Evolutionary conservation across 2,888 invertebrate genomes (phyloP), one percentile per base, ranked within the genome.

Genomic region (Atethmia centrago): DNA sequence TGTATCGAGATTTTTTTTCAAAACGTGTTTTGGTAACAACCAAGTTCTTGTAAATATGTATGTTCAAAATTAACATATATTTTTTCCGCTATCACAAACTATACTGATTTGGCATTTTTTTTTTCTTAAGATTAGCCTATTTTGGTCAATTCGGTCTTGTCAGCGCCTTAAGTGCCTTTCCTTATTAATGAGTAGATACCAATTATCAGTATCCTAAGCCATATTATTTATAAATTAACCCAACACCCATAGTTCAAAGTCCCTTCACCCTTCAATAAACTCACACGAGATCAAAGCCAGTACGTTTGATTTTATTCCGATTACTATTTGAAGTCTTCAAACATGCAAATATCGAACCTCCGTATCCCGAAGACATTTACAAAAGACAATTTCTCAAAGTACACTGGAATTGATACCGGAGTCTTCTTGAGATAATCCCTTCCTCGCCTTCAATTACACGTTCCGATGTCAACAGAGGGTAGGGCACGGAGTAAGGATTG

Each of bases 391-490:
- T 80, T 78, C 72, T 69, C 69, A 77, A 75, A 75, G 85, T 80
- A 85, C 68, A 85, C 61, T 67, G 80, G 74, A 85, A 88, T 81
- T 77, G 84, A 85, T 83, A 84, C 81, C 74, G 71, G 67, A 79
- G 82, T 77, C 70, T 74, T 68, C 75, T 67, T 53, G 49, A 80
- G 84, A 87, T 87, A 89, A 87, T 87, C 88, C 85, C 63, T 79
- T 67, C 42, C 61, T 75, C 53, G 74, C 80, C 83, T 88, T 83
- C 87, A 85, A 89, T 89, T 89, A 88, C 87, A 86, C 85, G 86
- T 87, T 82, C 80, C 69, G 74, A 64, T 86, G 85, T 78, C 86
- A 82, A 45, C 79, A 61, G 53, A 65, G 64, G 42, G 66, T 42
- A 31, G 7, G 47, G 0, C 51, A 67, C 8, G 55, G 74, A 80